Conservation (phyloP, 2,113 vertebrate species). For the Carlito syrichta region DNA sequence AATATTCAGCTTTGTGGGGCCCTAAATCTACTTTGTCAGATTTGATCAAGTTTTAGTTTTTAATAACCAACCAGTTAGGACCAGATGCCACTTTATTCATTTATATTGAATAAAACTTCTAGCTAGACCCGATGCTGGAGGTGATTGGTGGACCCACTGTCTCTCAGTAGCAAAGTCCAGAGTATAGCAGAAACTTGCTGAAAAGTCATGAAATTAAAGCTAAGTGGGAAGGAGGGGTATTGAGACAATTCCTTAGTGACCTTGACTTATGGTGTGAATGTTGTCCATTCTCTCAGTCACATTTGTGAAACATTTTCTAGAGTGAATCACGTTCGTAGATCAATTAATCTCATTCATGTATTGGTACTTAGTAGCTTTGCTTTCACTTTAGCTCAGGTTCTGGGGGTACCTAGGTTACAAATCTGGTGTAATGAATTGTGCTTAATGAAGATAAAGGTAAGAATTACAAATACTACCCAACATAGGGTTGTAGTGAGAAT, state of each 20-base stretch:
- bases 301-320: background rate
- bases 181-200: background rate
- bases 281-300: background rate
- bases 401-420: background rate
- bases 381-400: background rate
- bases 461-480: background rate
- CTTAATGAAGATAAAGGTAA: slow-evolving; percentile 10
- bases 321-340: background rate
- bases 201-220: background rate
- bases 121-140: background rate
- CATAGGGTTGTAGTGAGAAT: background rate
- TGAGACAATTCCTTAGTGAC: background rate
- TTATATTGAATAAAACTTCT: background rate
- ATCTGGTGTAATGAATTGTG: background rate
- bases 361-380: background rate
- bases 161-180: background rate
- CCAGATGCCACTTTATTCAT: background rate
- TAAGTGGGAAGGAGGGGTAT: background rate
- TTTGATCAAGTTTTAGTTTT: background rate
- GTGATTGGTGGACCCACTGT: background rate
- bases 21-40: background rate
- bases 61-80: background rate
- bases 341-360: background rate
- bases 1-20: background rate
- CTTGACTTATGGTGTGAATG: background rate